These are phyloP conservation scores for Plebejus argus DNA, from an alignment of 2,888 invertebrate genomes.

Conservation along the genomic window DNA sequence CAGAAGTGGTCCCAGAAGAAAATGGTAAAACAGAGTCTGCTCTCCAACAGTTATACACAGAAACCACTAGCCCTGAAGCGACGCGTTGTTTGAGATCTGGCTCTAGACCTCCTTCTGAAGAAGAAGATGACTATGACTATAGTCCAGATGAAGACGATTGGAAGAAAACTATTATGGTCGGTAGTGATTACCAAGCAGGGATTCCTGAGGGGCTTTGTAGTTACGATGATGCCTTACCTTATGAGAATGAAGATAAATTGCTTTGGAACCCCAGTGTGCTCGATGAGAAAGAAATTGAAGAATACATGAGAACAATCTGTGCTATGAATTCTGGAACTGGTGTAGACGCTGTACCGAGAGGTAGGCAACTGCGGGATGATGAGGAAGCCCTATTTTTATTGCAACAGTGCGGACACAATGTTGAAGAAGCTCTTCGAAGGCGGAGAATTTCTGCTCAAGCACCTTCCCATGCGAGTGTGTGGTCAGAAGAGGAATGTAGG, in stretches of 20 bases:
- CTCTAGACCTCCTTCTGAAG: conserved; percentile 89
- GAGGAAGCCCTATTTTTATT: conserved; percentile 94
- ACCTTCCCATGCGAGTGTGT: conserved; percentile 88
- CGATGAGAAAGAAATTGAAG: conserved; percentile 87
- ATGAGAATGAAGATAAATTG: conserved; percentile 97
- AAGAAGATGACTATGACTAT: conserved; percentile 91
- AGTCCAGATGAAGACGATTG: conserved; percentile 93
- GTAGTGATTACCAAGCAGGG: conserved; percentile 94
- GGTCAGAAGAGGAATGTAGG: conserved; percentile 98
- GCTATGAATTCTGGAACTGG: conserved; percentile 71
- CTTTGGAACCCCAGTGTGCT: conserved; percentile 94
- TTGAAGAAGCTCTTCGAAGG: conserved; percentile 94
- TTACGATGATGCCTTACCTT: conserved; percentile 96
- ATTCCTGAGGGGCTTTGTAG: conserved; percentile 95
- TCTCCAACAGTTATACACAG: conserved; percentile 69
- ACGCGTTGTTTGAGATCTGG: conserved; percentile 79
- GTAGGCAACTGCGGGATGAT: conserved; percentile 90
- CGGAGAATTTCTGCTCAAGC: conserved; percentile 87
- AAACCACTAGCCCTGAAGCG: conserved; percentile 68
- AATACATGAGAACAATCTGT: conserved; percentile 86
- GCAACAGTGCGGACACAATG: conserved; percentile 96
- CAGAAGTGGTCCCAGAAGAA: conserved; percentile 65
- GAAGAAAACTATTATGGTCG: conserved; percentile 98
- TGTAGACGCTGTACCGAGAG: conserved; percentile 83
- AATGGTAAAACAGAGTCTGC: conserved; percentile 73